Conservation (phyloP, 2,797 vertebrate species). For the Cryptoprocta ferox region DNA sequence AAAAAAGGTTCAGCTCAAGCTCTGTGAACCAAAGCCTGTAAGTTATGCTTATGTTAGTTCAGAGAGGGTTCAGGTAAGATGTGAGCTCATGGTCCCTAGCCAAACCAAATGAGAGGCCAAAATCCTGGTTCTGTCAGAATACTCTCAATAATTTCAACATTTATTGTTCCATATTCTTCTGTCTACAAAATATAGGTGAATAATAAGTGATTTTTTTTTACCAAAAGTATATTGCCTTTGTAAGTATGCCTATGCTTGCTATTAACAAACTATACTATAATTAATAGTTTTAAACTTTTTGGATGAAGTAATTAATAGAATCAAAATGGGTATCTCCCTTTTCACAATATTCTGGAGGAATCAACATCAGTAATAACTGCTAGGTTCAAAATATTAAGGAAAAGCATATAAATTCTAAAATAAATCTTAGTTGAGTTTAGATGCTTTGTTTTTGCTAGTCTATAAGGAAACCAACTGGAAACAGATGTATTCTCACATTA, state of each 20-base stretch:
- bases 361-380: not conserved
- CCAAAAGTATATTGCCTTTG: not conserved
- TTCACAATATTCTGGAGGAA: not conserved
- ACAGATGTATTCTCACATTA: not conserved
- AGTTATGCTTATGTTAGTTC: conserved; percentile 55
- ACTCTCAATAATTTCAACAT: conserved; percentile 63
- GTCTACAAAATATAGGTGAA: not conserved
- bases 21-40: conserved; percentile 48
- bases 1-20: not conserved
- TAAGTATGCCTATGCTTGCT: not conserved
- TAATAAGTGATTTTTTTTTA: not conserved
- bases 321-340: not conserved
- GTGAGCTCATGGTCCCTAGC: not conserved
- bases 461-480: not conserved
- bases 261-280: not conserved
- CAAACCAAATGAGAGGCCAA: conserved; percentile 62
- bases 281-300: not conserved
- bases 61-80: conserved; percentile 60
- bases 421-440: not conserved
- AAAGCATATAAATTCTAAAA: not conserved
- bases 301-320: not conserved
- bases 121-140: conserved; percentile 47
- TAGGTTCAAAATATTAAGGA: not conserved
- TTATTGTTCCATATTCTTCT: conserved; percentile 6
- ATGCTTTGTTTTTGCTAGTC: not conserved